A percentile compares a stretch with the other conserved stretches of the same genome.
These are phyloP conservation scores for Amphiprion ocellaris DNA, from an alignment of 2,113 vertebrate species.

Conservation along the genomic window DNA sequence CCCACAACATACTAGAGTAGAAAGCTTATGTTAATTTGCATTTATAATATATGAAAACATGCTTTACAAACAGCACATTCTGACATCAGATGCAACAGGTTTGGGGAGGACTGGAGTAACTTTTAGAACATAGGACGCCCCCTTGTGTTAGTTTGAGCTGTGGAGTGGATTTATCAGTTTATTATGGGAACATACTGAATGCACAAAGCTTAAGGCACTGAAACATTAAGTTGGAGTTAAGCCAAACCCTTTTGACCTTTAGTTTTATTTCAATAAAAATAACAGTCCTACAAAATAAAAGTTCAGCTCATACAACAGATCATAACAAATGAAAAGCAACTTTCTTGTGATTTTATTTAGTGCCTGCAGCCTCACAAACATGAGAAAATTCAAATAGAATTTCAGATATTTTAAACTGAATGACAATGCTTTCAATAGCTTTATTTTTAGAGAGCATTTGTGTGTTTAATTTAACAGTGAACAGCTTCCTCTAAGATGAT, in stretches of 20 bases:
- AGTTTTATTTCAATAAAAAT: background rate
- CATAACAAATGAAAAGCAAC: too few relatives aligned
- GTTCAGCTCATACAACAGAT: too few relatives aligned
- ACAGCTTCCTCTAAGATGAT: background rate
- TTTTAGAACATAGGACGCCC: slow-evolving; percentile 66
- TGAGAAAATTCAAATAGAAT: background rate
- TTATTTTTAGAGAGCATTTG: background rate
- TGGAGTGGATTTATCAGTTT: background rate
- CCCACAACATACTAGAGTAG: background rate
- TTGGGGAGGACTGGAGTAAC: slow-evolving; percentile 20
- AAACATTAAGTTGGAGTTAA: background rate
- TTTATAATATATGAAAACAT: background rate
- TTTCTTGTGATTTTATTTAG: background rate
- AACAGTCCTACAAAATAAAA: background rate
- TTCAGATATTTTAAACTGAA: background rate
- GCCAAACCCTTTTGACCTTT: background rate
- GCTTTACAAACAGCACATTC: background rate
- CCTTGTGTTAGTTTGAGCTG: slow-evolving; percentile 64
- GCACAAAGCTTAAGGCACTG: background rate
- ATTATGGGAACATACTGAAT: background rate
- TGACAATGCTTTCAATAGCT: background rate
- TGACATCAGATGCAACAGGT: slow-evolving; percentile 61
- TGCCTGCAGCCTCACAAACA: background rate
- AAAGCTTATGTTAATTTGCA: background rate
- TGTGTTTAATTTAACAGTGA: background rate